phyloP scores from a whole-genome alignment of 2,888 invertebrate genomes.

The Lydus trimaculatus region DNA sequence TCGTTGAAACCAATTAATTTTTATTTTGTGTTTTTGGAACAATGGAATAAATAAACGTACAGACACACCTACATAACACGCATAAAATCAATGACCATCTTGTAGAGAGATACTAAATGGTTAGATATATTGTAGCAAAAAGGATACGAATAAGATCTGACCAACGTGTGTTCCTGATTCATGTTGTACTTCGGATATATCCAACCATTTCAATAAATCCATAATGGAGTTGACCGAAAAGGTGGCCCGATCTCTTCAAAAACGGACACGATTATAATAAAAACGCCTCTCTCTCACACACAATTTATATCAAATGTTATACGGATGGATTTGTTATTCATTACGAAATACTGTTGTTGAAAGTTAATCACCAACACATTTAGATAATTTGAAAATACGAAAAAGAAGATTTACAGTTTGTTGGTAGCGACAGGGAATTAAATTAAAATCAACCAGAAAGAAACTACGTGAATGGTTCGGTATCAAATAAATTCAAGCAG shows the following conservation, averaged over 20 bases:
- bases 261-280: not conserved
- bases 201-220: conserved; percentile 49
- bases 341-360: not conserved
- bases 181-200: conserved; percentile 54
- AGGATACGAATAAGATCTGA: conserved; percentile 47
- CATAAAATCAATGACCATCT: not conserved
- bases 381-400: not conserved
- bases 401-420: too few relatives aligned
- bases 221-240: conserved; percentile 47
- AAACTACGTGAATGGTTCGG: not conserved
- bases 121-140: conserved; percentile 41
- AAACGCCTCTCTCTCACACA: too few relatives aligned
- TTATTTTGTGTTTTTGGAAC: not conserved
- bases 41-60: not conserved
- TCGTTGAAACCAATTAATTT: not conserved
- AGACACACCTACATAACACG: not conserved
- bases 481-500: not conserved
- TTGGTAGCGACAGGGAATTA: too few relatives aligned
- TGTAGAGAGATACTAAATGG: conserved; percentile 44
- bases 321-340: not conserved
- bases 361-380: not conserved
- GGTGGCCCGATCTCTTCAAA: conserved; percentile 41
- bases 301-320: too few relatives aligned
- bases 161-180: conserved; percentile 59
- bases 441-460: not conserved